A percentile compares a stretch with the other conserved stretches of the same genome.
phyloP scores from a whole-genome alignment of 1,140 invertebrate species.

The Antheraea pernyi region DNA sequence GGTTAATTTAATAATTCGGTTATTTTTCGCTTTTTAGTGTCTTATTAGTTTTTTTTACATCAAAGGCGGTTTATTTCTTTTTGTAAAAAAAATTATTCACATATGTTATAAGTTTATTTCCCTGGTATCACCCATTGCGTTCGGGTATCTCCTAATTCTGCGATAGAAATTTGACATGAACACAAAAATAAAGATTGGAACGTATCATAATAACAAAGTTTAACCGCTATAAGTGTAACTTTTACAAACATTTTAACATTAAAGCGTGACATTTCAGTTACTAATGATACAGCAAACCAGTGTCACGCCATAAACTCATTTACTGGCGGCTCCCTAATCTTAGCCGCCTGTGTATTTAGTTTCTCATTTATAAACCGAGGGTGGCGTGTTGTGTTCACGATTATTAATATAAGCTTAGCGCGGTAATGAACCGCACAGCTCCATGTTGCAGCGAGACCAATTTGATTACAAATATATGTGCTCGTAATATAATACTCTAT shows the following conservation, averaged over 20 bases:
- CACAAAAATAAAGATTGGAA: background rate
- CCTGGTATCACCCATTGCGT: too few species aligned
- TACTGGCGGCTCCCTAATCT: conserved; percentile 53
- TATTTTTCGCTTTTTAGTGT: too few species aligned
- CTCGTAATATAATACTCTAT: background rate
- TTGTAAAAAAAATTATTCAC: too few species aligned
- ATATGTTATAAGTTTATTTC: too few species aligned
- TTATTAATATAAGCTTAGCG: conserved; percentile 55
- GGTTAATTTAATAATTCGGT: too few species aligned
- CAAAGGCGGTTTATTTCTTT: too few species aligned
- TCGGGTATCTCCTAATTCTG: too few species aligned
- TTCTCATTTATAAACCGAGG: conserved; percentile 50
- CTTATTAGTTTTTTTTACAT: too few species aligned
- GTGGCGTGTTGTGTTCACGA: conserved; percentile 38
- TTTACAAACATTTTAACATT: conserved; percentile 28
- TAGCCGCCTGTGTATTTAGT: conserved; percentile 52
- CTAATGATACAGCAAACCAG: conserved; percentile 49
- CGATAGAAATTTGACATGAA: background rate
- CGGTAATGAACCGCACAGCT: conserved; percentile 47
- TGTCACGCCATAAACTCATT: conserved; percentile 71
- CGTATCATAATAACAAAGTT: conserved; percentile 21
- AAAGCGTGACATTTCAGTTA: conserved; percentile 27
- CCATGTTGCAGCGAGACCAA: background rate
- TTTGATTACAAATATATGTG: background rate
- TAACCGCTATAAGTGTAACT: conserved; percentile 20